Base-by-base conservation (phyloP, 2,797 vertebrate genomes). In the Karalla daura region DNA sequence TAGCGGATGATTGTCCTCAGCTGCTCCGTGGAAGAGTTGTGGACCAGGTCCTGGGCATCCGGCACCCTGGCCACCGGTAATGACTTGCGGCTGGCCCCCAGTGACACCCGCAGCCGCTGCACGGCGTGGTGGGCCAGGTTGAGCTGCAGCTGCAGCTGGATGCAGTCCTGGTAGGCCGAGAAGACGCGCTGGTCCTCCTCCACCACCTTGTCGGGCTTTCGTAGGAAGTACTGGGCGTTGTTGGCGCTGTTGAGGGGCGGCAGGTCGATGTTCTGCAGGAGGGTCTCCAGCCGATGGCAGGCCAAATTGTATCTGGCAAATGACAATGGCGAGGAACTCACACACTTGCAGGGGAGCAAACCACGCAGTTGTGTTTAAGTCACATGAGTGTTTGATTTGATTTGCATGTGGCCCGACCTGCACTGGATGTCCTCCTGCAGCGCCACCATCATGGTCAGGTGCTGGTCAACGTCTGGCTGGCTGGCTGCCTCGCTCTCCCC, bases 351-450 rank as follows among this genome's bases (percentile, higher is more conserved):
- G n/a, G n/a, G n/a, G n/a, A n/a, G n/a, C n/a, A n/a, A n/a, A n/a
- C n/a, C n/a, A n/a, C n/a, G n/a, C n/a, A n/a, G n/a, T n/a, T n/a
- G n/a, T n/a, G n/a, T n/a, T n/a, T n/a, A n/a, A n/a, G n/a, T n/a
- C n/a, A n/a, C n/a, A n/a, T n/a, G n/a, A n/a, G n/a, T n/a, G n/a
- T n/a, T n/a, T n/a, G n/a, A n/a, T n/a, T 5, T 25, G 11, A n/a
- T 52, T 17, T 17, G 21, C 7, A 5, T 24, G 7, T 10, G 5
- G 7, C 37, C 88, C 87, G 54, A 98, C 98, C 98, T 96, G 96
- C 98, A 99, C 59, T 99, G 98, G 87, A 99, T 98, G 82, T 99
- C 98, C 84, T 99, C 98, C 87, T 99, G 98, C 56, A 99, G 88
- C 0, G 98, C 97, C 83, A 96, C 91, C 98, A 99, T 99, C 98